Conservation (phyloP, 2,113 vertebrate species). For the Boleophthalmus pectinirostris region DNA sequence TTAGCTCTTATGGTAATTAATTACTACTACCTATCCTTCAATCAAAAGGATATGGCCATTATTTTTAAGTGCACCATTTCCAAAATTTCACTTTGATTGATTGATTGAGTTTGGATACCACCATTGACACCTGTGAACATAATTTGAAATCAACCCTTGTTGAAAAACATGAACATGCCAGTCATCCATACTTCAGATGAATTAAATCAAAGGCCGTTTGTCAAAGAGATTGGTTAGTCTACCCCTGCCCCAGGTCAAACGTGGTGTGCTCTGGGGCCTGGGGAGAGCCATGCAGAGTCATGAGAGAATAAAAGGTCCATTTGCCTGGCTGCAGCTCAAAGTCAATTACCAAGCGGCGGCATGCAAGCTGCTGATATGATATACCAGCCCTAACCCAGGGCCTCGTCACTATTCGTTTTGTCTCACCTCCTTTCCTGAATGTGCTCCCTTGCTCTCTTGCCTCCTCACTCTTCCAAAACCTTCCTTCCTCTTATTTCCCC, state of each 20-base stretch:
- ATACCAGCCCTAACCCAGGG: conserved; percentile 51
- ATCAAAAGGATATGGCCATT: not conserved
- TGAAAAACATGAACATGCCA: not conserved
- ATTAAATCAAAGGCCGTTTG: conserved; percentile 10
- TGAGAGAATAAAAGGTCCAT: conserved; percentile 50
- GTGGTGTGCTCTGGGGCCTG: conserved; percentile 25
- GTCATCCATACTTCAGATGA: conserved; percentile 1
- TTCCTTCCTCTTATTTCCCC: conserved; percentile 58
- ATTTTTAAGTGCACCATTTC: not conserved
- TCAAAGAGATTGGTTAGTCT: conserved; percentile 10
- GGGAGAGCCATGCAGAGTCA: conserved; percentile 26
- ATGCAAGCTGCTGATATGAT: conserved; percentile 67
- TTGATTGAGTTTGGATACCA: not conserved
- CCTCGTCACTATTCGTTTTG: conserved; percentile 54
- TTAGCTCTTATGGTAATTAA: no score
- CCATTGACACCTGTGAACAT: not conserved
- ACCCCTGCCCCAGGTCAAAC: conserved; percentile 40
- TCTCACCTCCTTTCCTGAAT: conserved; percentile 60
- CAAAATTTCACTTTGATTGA: not conserved
- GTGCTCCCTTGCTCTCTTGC: conserved; percentile 19
- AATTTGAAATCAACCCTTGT: not conserved
- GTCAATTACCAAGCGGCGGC: conserved; percentile 58
- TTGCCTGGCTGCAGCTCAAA: conserved; percentile 58
- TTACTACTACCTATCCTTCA: not conserved
- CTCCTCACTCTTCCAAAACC: conserved; percentile 6